phyloP scores from a whole-genome alignment of 2,888 invertebrate species.

The Perizoma affinitatum region DNA sequence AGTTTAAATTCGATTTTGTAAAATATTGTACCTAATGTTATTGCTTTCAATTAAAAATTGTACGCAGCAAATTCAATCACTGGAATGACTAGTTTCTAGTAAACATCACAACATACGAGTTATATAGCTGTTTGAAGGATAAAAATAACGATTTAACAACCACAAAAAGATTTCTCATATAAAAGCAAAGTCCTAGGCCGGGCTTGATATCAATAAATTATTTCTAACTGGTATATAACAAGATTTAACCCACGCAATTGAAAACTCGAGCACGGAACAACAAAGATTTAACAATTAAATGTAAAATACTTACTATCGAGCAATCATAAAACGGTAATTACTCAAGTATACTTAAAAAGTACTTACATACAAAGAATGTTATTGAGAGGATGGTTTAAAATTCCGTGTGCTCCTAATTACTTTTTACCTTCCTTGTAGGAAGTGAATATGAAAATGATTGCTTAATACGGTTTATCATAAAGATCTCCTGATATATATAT shows the following conservation, averaged over 20 bases:
- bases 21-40: too few relatives aligned
- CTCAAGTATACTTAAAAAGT: too few relatives aligned
- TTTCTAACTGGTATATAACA: conserved; percentile 12
- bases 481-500: too few relatives aligned
- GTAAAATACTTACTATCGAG: not conserved
- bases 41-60: too few relatives aligned
- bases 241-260: conserved; percentile 7
- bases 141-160: conserved; percentile 1
- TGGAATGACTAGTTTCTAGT: too few relatives aligned
- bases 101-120: too few relatives aligned
- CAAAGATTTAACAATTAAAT: not conserved
- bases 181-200: conserved; percentile 6
- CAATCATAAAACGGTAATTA: conserved; percentile 2
- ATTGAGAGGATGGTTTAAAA: conserved; percentile 14
- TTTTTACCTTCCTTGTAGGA: conserved; percentile 23
- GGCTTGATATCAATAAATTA: conserved; percentile 1
- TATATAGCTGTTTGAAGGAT: too few relatives aligned
- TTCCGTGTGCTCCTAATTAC: conserved; percentile 17
- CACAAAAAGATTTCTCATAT: conserved; percentile 1
- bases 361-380: not conserved
- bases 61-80: too few relatives aligned
- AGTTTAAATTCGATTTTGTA: too few relatives aligned
- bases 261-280: conserved; percentile 5
- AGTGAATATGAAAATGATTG: conserved; percentile 13
- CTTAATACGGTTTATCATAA: too few relatives aligned